Evolutionary conservation across 2,797 vertebrate species (phyloP).

Genomic region (Tokudaia muenninki): DNA sequence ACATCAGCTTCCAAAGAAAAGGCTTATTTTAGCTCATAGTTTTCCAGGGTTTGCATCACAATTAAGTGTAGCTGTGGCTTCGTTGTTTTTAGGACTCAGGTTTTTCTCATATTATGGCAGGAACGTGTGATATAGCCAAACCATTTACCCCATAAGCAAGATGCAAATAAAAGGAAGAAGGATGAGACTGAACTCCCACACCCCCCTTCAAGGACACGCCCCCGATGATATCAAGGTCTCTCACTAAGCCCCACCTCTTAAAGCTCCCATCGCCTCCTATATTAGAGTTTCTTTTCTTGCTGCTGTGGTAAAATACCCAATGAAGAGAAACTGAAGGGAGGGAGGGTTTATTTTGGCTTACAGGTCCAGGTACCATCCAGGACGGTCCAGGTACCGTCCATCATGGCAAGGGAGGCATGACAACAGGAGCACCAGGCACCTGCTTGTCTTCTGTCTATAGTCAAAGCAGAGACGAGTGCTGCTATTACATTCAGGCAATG

Average conservation of each 20-base stretch:
- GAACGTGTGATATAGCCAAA: background rate
- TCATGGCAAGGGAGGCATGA: background rate
- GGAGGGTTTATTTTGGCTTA: background rate
- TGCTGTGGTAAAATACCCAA: background rate
- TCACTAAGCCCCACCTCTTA: background rate
- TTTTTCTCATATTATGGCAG: background rate
- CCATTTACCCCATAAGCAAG: background rate
- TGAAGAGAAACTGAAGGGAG: background rate
- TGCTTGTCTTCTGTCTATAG: too few relatives aligned
- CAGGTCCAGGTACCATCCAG: background rate
- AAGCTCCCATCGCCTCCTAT: background rate
- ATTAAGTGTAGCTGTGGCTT: background rate
- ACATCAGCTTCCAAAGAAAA: background rate
- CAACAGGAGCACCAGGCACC: background rate
- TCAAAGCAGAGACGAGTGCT: background rate
- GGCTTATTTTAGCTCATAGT: background rate
- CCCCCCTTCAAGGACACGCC: background rate
- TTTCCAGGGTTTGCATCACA: too few relatives aligned
- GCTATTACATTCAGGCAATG: background rate
- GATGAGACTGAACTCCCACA: background rate
- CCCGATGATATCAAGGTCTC: background rate
- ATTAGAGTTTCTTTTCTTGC: background rate
- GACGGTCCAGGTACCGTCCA: background rate
- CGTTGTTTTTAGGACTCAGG: background rate
- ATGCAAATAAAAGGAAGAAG: background rate